Evolutionary conservation across 2,888 invertebrate genomes (phyloP), one percentile per base, ranked within the genome.

Genomic region (Cheilosia urbana): DNA sequence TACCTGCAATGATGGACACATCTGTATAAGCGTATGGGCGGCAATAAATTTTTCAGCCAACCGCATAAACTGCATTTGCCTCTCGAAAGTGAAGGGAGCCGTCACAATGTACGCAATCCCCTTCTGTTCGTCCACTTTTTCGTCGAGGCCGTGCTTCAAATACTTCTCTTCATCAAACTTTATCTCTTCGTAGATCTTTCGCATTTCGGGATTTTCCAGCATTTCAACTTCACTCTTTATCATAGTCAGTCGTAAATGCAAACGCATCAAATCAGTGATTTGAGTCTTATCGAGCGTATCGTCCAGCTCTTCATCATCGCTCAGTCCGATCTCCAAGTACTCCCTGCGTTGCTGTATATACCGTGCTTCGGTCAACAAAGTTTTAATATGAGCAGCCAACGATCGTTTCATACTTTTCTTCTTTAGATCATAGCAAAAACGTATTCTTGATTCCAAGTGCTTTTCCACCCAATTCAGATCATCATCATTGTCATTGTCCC

Each of bases 401-500:
- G 93, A 91, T 66, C 93, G 93, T 4, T 93, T 93, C 63, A 95
- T 91, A 1, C 90, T 90, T 6, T 93, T 93, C 73, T 93, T 93
- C 88, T 93, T 93, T 88, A 95, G 91, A 88, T 95, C 94, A 87
- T 93, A 95, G 79, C 93, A 94, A 45, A 95, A 90, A 65, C 93
- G 91, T 40, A 94, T 92, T 65, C 95, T 93, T 1, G 93, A 89
- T 87, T 94, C 93, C 55, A 95, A 90, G 90, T 94, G 94, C 75
- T 92, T 92, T 45, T 91, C 90, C 24, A 93, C 92, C 95, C 95
- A 95, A 89, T 94, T 93, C 0, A 90, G 85, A 71, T 92, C 92
- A 13, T 94, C 93, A 85, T 94, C 94, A 37, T 93, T 93, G 72
- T 95, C 94, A 65, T 92, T 90, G 87, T 95, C 95, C 95, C 95